Evolutionary conservation across 2,888 invertebrate genomes (phyloP).

Genomic region (Sarcophaga carnaria): DNA sequence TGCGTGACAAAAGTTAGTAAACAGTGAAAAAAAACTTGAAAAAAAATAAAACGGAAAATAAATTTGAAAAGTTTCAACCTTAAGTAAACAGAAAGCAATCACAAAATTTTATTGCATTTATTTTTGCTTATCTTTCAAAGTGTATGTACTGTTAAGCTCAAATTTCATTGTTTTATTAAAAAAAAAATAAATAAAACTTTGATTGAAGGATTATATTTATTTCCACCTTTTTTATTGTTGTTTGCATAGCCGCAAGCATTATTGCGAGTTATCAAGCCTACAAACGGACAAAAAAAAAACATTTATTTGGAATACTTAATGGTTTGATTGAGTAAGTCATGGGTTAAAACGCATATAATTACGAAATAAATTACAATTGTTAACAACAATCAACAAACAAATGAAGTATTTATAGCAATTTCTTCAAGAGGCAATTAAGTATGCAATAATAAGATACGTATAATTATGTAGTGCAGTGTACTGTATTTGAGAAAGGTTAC

Average conservation of each 20-base stretch:
- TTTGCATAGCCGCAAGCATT: not conserved
- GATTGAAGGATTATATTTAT: slow-evolving; percentile 40
- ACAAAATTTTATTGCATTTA: not conserved
- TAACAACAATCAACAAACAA: too few species aligned
- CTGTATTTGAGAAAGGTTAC: too few species aligned
- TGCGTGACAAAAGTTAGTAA: not conserved
- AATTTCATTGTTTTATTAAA: slow-evolving; percentile 7
- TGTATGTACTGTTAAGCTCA: not conserved
- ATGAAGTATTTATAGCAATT: too few species aligned
- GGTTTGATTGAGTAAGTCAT: slow-evolving; percentile 36
- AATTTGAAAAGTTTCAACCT: not conserved
- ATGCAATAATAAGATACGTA: too few species aligned
- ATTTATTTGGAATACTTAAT: slow-evolving; percentile 53
- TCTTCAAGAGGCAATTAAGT: too few species aligned
- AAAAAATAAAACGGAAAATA: not conserved
- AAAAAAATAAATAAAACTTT: slow-evolving; percentile 36
- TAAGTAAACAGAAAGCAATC: not conserved
- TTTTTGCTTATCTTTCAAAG: not conserved
- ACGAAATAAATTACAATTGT: not conserved
- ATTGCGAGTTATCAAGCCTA: not conserved
- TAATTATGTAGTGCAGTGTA: too few species aligned
- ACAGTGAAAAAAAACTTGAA: not conserved
- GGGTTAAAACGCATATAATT: slow-evolving; percentile 7
- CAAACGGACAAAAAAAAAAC: not conserved
- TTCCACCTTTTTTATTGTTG: slow-evolving; percentile 1